Evolutionary conservation across 2,113 vertebrate genomes (phyloP).

Genomic region (Tiliqua scincoides): DNA sequence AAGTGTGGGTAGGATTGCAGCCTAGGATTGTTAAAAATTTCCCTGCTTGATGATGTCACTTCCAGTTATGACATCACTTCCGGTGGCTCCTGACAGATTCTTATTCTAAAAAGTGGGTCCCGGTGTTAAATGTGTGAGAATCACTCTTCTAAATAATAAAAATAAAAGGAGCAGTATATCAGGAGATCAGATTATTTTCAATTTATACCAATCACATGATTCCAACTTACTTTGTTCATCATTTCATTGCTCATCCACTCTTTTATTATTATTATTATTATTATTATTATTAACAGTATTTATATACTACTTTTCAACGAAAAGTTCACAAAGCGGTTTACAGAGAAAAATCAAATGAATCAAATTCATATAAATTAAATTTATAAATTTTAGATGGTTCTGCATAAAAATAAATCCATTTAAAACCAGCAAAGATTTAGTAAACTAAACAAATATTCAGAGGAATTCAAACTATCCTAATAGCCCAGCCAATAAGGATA

Average conservation of each 20-base stretch:
- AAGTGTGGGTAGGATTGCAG: too few species aligned
- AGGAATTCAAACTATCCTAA: background rate
- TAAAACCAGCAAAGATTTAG: conserved; percentile 13
- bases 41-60: too few species aligned
- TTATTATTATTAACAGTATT: too few species aligned
- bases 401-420: background rate
- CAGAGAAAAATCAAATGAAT: too few species aligned
- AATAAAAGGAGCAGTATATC: background rate
- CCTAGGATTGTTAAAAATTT: too few species aligned
- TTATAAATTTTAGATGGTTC: conserved; percentile 13
- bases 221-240: background rate
- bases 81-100: too few species aligned
- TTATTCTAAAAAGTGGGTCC: too few species aligned
- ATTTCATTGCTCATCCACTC: background rate
- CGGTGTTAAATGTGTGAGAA: too few species aligned
- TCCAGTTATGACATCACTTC: too few species aligned
- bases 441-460: conserved; percentile 46
- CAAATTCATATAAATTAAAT: background rate
- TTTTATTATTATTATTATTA: background rate
- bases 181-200: background rate
- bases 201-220: background rate
- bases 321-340: too few species aligned
- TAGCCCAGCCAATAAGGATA: background rate
- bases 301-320: too few species aligned
- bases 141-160: background rate